Base-by-base conservation (phyloP, 2,113 vertebrate species). In the Cynocephalus volans region DNA sequence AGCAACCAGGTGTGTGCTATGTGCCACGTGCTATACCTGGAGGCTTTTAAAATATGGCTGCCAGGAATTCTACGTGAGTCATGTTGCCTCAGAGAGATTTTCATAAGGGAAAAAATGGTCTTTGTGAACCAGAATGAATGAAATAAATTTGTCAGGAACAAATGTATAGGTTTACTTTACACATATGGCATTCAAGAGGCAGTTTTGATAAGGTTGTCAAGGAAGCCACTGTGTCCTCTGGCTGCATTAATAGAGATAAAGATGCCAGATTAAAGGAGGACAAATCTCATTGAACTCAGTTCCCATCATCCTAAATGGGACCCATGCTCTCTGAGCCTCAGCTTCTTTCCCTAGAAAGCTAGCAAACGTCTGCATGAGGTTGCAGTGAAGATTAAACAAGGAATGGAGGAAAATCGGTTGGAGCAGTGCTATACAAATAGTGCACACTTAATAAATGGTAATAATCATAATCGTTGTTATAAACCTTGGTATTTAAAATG, bases 41-140 rank as follows among this genome's bases (percentile, higher is more conserved):
- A 65, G 45, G 48, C 6, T 28, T n/a, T 36, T 2, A 50, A 7
- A 79, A 13, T 3, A 31, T 21, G 3, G 8, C 80, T 95, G 72
- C 93, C 45, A 82, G 92, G 80, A 90, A 96, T 93, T 82, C 72
- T 67, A 58, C 8, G 52, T 76, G 96, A 96, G 65, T 77, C 64
- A 62, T 10, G 19, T 21, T 92, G 75, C 12, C 18, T 82, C 31
- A 1, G 23, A 88, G 83, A 81, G n/a, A 93, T 60, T 80, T 62
- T 77, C 67, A 21, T 12, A 41, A 77, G 12, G 24, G 12, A 0
- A 33, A 3, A 15, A 19, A 69, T 84, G 45, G 41, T 67, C 36
- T 75, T 90, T 23, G 36, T 23, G 58, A 82, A 36, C 45, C 77
- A 80, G 81, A 75, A 77, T 69, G 26, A 90, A 24, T 41, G 62